Evolutionary conservation across 2,797 vertebrate genomes (phyloP).

Genomic region (Jordanella pulchra): DNA sequence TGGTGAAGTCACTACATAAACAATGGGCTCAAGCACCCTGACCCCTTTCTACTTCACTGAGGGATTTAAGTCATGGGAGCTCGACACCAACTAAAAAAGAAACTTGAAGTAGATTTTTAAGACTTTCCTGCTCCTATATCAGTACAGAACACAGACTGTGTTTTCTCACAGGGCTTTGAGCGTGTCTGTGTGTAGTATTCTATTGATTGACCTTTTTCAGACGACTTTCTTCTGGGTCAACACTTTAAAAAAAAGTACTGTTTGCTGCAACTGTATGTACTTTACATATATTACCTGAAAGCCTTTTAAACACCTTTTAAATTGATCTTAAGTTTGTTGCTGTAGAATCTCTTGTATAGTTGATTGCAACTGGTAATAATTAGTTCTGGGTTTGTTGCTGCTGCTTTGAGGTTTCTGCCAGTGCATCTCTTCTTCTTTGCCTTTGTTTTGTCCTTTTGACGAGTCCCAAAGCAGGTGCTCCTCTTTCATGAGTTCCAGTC

Average conservation of each 20-base stretch:
- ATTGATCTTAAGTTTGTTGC: background rate
- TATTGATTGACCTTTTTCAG: background rate
- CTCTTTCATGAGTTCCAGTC: slow-evolving; percentile 13
- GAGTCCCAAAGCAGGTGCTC: slow-evolving; percentile 12
- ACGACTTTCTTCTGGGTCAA: background rate
- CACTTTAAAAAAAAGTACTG: too few relatives aligned
- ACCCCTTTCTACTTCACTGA: background rate
- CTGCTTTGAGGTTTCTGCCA: slow-evolving; percentile 4
- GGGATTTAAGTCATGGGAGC: background rate
- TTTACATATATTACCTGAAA: background rate
- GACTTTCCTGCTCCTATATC: background rate
- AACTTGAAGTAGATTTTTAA: background rate
- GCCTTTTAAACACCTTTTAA: background rate
- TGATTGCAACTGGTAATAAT: background rate
- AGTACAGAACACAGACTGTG: background rate
- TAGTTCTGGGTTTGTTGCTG: background rate
- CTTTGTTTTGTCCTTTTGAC: background rate
- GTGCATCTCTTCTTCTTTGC: background rate
- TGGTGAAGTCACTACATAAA: background rate
- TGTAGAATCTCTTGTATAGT: background rate
- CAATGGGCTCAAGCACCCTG: background rate
- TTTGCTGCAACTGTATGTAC: background rate
- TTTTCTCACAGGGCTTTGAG: background rate
- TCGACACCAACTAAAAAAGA: background rate
- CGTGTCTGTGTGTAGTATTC: background rate